phyloP scores from a whole-genome alignment of 2,113 vertebrate species.

The Chunga burmeisteri region DNA sequence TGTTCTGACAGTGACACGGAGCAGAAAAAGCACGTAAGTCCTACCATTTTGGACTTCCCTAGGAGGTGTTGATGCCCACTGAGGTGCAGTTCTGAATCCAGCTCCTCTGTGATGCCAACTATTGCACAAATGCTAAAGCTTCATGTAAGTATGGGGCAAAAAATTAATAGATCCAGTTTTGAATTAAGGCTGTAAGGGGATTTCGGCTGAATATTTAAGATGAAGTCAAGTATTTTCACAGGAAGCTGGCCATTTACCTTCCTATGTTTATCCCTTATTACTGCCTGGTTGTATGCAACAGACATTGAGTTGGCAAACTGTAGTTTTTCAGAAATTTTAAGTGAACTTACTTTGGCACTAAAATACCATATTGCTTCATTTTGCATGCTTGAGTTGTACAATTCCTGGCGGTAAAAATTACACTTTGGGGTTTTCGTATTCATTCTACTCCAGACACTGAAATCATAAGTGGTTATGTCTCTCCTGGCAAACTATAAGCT shows the following conservation, averaged over 20 bases:
- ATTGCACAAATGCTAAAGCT: not conserved
- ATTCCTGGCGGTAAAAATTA: slow-evolving; percentile 43
- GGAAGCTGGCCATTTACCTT: slow-evolving; percentile 53
- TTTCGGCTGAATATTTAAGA: slow-evolving; percentile 14
- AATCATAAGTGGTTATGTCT: slow-evolving; percentile 26
- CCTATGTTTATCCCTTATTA: not conserved
- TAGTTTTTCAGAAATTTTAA: slow-evolving; percentile 48
- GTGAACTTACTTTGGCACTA: slow-evolving; percentile 58
- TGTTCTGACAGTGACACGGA: not conserved
- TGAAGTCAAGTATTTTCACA: slow-evolving; percentile 64
- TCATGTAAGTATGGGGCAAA: accelerated
- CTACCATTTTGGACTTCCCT: not conserved
- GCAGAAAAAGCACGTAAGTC: not conserved
- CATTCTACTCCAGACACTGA: not conserved
- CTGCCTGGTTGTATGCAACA: slow-evolving; percentile 24
- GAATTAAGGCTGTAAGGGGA: not conserved
- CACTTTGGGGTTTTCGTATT: not conserved
- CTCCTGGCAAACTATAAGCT: not conserved
- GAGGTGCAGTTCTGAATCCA: not conserved
- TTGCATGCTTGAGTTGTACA: slow-evolving; percentile 35
- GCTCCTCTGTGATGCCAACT: not conserved
- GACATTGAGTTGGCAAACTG: slow-evolving; percentile 41
- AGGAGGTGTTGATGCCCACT: not conserved
- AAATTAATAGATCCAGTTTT: not conserved
- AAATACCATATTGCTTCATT: slow-evolving; percentile 51